A percentile compares a stretch with the other conserved stretches of the same genome.
phyloP scores from a whole-genome alignment of 2,797 vertebrate genomes.

The Mus caroli region DNA sequence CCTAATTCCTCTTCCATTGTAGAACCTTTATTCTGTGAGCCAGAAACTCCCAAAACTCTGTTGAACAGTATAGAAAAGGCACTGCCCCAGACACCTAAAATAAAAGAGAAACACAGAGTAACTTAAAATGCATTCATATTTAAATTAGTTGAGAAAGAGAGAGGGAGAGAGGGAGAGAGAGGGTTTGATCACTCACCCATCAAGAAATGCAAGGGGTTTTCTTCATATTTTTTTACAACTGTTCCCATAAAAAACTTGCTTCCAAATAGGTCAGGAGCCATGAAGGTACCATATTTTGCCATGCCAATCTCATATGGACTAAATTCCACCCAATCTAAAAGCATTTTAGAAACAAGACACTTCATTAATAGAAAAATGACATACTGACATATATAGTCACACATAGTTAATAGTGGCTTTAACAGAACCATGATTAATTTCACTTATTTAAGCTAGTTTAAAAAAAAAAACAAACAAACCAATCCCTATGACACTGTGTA shows the following conservation, averaged over 20 bases:
- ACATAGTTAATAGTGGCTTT: neutral
- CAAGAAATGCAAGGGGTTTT: constrained; percentile 98
- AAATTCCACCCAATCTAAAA: constrained; percentile 99
- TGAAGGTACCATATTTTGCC: constrained; percentile 99
- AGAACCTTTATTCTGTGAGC: constrained; percentile 90
- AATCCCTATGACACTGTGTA: neutral
- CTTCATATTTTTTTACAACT: constrained; percentile 94
- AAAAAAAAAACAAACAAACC: neutral
- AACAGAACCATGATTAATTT: neutral
- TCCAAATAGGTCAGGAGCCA: constrained; percentile 97
- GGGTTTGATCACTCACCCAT: constrained; percentile 93
- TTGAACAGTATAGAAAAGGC: constrained; percentile 99
- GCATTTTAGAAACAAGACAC: constrained; percentile 75
- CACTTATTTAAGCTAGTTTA: neutral
- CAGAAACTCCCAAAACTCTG: constrained; percentile 95
- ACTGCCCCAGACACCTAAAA: constrained; percentile 97
- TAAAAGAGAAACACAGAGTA: constrained; percentile 38
- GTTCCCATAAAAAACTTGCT: constrained; percentile 99
- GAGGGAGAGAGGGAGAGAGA: neutral
- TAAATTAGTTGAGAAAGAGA: neutral
- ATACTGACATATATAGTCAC: neutral
- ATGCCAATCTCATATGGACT: constrained; percentile 99
- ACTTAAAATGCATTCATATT: neutral
- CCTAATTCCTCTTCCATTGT: constrained; percentile 99
- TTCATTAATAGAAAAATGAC: constrained; percentile 41